Percentiles rank a stretch among this genome's conserved stretches.
Conservation (phyloP, 2,113 vertebrate genomes). For the Acrocephalus kingi region DNA sequence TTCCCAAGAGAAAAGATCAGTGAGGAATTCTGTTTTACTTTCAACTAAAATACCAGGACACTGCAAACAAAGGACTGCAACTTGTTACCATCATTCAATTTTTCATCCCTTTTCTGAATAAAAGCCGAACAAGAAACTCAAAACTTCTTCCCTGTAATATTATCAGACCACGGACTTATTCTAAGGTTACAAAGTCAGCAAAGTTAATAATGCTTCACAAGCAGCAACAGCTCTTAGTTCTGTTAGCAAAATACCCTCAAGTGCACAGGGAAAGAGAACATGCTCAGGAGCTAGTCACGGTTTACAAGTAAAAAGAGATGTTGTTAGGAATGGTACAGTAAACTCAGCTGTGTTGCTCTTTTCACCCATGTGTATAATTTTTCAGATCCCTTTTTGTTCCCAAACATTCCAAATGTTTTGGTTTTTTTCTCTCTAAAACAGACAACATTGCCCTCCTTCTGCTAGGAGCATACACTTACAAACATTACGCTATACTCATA, state of each 20-base stretch:
- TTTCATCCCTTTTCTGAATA: not conserved
- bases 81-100: not conserved
- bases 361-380: not conserved
- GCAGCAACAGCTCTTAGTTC: not conserved
- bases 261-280: not conserved
- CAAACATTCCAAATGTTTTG: not conserved
- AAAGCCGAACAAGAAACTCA: not conserved
- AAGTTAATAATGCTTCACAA: conserved; percentile 11
- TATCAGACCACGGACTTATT: not conserved
- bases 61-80: not conserved
- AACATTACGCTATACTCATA: not conserved
- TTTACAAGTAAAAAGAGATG: conserved; percentile 3
- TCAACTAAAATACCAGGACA: not conserved
- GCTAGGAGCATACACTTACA: not conserved
- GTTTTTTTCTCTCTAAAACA: not conserved
- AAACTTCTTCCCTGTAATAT: not conserved
- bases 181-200: not conserved
- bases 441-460: not conserved
- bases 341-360: not conserved
- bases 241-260: conserved; percentile 6
- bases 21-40: not conserved
- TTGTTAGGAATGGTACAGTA: not conserved
- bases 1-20: not conserved
- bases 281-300: not conserved
- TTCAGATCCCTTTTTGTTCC: conserved; percentile 10